Conservation (phyloP, 2,113 vertebrate species). For the Odontophorus gujanensis region DNA sequence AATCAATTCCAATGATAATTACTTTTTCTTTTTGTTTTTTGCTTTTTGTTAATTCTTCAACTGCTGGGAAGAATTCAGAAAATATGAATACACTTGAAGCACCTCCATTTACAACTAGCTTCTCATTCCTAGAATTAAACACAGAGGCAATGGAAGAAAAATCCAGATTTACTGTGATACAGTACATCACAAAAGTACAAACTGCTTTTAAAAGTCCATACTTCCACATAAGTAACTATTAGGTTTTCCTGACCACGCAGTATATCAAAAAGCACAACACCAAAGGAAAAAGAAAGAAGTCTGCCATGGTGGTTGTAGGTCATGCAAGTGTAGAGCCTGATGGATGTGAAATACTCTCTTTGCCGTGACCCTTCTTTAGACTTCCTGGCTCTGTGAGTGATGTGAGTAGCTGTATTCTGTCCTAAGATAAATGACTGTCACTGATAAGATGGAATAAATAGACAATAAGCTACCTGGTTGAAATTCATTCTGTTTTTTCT, state of each 20-base stretch:
- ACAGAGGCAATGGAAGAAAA: slow-evolving; percentile 5
- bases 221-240: slow-evolving; percentile 25
- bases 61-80: slow-evolving; percentile 51
- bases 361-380: slow-evolving; percentile 40
- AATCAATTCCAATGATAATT: slow-evolving; percentile 23
- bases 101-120: slow-evolving; percentile 40
- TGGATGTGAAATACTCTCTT: background rate
- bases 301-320: background rate
- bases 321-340: slow-evolving; percentile 18
- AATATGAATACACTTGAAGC: slow-evolving; percentile 30
- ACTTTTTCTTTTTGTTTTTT: background rate
- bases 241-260: slow-evolving; percentile 32
- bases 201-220: slow-evolving; percentile 9
- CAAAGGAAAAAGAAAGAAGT: slow-evolving; percentile 35
- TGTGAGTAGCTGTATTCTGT: background rate
- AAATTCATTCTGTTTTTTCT: background rate
- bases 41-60: background rate
- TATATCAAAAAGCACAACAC: slow-evolving; percentile 16
- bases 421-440: slow-evolving; percentile 26
- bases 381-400: background rate
- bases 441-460: slow-evolving; percentile 53
- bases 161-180: slow-evolving; percentile 14
- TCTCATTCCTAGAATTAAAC: slow-evolving; percentile 52
- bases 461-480: slow-evolving; percentile 29
- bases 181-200: slow-evolving; percentile 52